Conservation (phyloP, 2,797 vertebrate species). For the Serranus cabrilla region DNA sequence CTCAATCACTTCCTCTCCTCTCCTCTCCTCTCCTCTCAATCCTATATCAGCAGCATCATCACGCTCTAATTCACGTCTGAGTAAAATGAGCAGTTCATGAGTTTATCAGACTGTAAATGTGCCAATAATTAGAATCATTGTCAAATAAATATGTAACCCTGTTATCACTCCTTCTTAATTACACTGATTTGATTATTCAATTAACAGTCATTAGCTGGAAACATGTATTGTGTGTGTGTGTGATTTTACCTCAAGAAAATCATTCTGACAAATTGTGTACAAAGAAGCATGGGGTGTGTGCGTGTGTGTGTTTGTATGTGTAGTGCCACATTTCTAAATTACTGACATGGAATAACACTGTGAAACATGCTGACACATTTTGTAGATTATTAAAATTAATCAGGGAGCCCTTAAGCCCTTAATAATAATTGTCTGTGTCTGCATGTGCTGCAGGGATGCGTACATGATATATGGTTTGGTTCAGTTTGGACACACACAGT, state of each 20-base stretch:
- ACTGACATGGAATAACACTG: neutral
- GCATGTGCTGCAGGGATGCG: too few relatives aligned
- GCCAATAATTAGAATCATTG: slow-evolving; percentile 23
- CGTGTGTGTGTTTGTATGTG: neutral
- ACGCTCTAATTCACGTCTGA: neutral
- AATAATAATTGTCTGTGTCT: too few relatives aligned
- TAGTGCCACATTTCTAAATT: neutral
- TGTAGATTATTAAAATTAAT: slow-evolving; percentile 13
- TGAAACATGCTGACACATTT: slow-evolving; percentile 20
- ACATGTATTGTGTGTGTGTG: neutral
- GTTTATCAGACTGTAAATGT: slow-evolving; percentile 21
- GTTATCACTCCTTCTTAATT: slow-evolving; percentile 29
- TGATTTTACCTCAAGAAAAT: too few relatives aligned
- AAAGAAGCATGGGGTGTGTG: neutral
- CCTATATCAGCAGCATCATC: too few relatives aligned
- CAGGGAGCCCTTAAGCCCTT: neutral
- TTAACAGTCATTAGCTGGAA: slow-evolving; percentile 28
- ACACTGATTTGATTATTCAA: slow-evolving; percentile 35
- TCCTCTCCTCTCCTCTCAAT: neutral
- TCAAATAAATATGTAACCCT: slow-evolving; percentile 31
- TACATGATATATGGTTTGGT: too few relatives aligned
- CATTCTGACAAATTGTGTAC: too few relatives aligned
- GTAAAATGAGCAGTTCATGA: slow-evolving; percentile 3
- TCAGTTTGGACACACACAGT: too few relatives aligned
- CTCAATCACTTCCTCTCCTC: neutral